These are phyloP conservation scores for Lucinisca nassula DNA, from an alignment of 2,888 invertebrate genomes.

Conservation along the genomic window DNA sequence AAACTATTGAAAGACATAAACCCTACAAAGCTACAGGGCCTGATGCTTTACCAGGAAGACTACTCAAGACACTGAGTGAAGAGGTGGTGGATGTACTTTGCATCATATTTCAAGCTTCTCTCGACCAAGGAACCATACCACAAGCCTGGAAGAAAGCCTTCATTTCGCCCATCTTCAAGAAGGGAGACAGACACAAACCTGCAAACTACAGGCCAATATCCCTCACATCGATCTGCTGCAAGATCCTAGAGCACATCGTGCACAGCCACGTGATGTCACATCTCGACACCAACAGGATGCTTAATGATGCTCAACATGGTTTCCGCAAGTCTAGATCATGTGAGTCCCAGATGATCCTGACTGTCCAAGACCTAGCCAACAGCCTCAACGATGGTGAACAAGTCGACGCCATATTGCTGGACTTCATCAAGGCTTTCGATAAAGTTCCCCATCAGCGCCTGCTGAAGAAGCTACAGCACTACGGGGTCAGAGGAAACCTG, in stretches of 20 bases:
- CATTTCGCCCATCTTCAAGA: neutral
- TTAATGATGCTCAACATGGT: neutral
- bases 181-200: neutral
- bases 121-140: constrained; percentile 13
- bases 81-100: neutral
- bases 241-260: constrained; percentile 1
- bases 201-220: neutral
- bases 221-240: neutral
- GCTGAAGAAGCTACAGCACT: neutral
- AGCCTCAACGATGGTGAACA: neutral
- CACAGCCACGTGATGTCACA: neutral
- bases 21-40: constrained; percentile 17
- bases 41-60: neutral
- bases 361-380: neutral
- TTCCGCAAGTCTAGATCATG: neutral
- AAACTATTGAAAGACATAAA: neutral
- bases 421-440: neutral
- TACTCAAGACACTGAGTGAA: constrained; percentile 2
- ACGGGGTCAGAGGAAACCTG: neutral
- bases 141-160: neutral
- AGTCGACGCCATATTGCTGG: neutral
- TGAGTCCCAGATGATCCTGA: neutral
- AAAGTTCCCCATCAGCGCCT: neutral
- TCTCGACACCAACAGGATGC: neutral
- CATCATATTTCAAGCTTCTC: neutral